phyloP scores from a whole-genome alignment of 2,888 invertebrate species.

The Archaeoteleia sp. region DNA sequence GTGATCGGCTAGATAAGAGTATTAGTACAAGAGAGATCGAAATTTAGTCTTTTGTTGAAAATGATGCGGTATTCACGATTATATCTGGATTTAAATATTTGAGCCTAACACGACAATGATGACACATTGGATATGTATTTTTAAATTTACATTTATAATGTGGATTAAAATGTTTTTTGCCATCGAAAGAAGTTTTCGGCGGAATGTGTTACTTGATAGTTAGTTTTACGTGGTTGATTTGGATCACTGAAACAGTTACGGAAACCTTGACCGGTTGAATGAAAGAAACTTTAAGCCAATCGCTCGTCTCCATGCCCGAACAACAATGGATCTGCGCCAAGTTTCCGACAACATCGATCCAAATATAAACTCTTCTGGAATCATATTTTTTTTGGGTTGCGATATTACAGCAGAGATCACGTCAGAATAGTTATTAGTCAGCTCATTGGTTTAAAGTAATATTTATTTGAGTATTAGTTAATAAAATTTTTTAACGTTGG shows the following conservation, averaged over 20 bases:
- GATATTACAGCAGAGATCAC: constrained; percentile 4
- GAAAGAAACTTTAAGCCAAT: constrained; percentile 15
- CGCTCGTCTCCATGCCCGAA: constrained; percentile 4
- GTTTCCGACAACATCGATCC: constrained; percentile 30
- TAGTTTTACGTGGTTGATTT: constrained; percentile 15
- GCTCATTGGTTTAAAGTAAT: background rate
- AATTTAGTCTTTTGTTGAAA: constrained; percentile 37
- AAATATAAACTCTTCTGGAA: constrained; percentile 11
- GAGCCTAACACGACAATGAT: constrained; percentile 39
- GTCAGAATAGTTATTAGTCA: background rate
- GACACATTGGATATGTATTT: constrained; percentile 39
- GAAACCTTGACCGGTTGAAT: constrained; percentile 29
- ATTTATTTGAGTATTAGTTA: too few species aligned
- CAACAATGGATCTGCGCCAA: constrained; percentile 45
- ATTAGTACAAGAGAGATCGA: constrained; percentile 38
- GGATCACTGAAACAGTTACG: constrained; percentile 9
- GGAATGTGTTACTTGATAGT: background rate
- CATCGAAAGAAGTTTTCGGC: constrained; percentile 2
- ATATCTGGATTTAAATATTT: constrained; percentile 30
- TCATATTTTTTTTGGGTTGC: constrained; percentile 15
- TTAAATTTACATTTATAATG: constrained; percentile 28
- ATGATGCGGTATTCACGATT: constrained; percentile 45
- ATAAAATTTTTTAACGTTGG: too few species aligned
- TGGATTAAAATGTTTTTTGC: constrained; percentile 7
- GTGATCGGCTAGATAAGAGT: too few species aligned